A percentile compares a stretch with the other conserved stretches of the same genome.
These are phyloP conservation scores for Smithornis capensis DNA, from an alignment of 2,113 vertebrate genomes.

Conservation along the genomic window DNA sequence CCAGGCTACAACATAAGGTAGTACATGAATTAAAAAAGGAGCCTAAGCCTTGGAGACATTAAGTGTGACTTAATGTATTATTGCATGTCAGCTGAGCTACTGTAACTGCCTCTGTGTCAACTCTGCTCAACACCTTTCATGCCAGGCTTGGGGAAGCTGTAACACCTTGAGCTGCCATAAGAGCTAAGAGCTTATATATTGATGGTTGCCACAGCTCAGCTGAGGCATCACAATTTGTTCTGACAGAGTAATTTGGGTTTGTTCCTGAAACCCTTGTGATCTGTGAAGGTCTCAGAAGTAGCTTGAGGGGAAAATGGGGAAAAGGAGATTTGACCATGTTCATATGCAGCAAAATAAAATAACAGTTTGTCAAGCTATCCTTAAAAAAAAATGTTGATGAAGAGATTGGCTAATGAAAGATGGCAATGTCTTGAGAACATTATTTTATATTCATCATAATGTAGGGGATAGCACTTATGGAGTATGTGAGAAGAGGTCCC, in stretches of 20 bases:
- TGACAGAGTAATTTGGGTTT: neutral
- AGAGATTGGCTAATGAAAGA: neutral
- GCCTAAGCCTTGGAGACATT: conserved; percentile 20
- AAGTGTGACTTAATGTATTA: neutral
- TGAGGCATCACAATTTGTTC: neutral
- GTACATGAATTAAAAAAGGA: conserved; percentile 11
- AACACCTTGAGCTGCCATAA: neutral
- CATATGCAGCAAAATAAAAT: neutral
- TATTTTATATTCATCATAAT: neutral
- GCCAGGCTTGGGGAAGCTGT: fast-evolving
- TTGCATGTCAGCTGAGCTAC: neutral
- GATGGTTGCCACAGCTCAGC: neutral
- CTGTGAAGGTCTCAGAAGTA: neutral
- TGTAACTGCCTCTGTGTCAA: neutral
- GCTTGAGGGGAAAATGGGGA: neutral
- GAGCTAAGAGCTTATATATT: neutral
- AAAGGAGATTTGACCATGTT: neutral
- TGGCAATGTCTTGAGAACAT: neutral
- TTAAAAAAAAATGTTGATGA: neutral
- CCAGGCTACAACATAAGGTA: neutral
- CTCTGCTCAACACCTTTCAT: neutral
- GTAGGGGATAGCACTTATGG: neutral
- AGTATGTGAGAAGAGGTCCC: neutral
- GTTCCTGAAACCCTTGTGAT: neutral
- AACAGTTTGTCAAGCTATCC: neutral